Evolutionary conservation across 2,888 invertebrate genomes (phyloP).

Genomic region (Pollenia amentaria): DNA sequence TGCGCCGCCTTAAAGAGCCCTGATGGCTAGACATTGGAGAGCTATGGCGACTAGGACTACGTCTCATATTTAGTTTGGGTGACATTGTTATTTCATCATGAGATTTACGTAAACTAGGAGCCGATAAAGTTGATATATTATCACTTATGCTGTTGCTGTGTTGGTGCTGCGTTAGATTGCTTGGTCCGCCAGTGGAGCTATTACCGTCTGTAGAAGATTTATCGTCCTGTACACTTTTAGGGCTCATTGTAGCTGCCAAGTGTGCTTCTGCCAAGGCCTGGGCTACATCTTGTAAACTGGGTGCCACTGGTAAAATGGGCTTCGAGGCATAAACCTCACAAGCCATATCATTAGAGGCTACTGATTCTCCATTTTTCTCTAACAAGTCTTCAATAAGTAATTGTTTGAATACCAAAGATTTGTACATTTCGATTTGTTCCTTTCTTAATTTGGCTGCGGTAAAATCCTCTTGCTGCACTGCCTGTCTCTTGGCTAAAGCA

Average conservation of each 20-base stretch:
- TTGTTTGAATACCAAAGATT: conserved; percentile 90
- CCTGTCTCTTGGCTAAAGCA: conserved; percentile 95
- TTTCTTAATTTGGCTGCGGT: conserved; percentile 95
- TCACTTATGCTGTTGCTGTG: conserved; percentile 73
- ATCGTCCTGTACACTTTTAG: conserved; percentile 81
- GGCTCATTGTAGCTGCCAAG: conserved; percentile 79
- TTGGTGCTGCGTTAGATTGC: conserved; percentile 60
- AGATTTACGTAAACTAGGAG: conserved; percentile 79
- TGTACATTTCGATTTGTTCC: conserved; percentile 94
- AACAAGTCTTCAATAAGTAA: conserved; percentile 91
- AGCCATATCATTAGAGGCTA: conserved; percentile 81
- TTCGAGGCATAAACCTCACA: conserved; percentile 83
- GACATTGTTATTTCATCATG: conserved; percentile 84
- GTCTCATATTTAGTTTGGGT: conserved; percentile 80
- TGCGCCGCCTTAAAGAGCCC: conserved; percentile 87
- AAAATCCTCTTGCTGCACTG: conserved; percentile 96
- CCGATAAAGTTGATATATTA: conserved; percentile 76
- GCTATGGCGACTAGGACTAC: conserved; percentile 83
- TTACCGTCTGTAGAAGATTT: conserved; percentile 81
- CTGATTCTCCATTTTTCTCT: conserved; percentile 89
- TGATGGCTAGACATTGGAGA: conserved; percentile 86
- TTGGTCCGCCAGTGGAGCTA: conserved; percentile 74
- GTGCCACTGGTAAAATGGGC: conserved; percentile 83
- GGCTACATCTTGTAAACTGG: conserved; percentile 84
- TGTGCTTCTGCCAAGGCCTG: conserved; percentile 82